A percentile compares a stretch with the other conserved stretches of the same genome.
Conservation (phyloP, 2,113 vertebrate genomes). For the Puffinus mauretanicus region DNA sequence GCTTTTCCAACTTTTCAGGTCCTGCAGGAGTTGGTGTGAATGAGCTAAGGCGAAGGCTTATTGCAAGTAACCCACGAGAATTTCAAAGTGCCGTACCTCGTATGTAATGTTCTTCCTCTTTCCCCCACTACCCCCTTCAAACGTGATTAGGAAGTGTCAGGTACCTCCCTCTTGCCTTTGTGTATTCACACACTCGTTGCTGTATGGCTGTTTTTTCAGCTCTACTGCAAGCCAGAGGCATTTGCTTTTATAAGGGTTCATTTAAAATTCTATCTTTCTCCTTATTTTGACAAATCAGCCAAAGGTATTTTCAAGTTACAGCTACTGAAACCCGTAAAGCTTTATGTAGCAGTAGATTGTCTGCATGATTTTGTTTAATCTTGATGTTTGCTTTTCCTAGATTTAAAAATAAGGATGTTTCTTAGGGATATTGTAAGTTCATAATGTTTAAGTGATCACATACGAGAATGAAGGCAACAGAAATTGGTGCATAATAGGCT, state of each 20-base stretch:
- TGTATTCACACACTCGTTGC: background rate
- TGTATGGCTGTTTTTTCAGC: background rate
- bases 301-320: background rate
- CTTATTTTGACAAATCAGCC: background rate
- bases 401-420: background rate
- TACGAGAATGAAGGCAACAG: slow-evolving; percentile 4
- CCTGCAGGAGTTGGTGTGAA: slow-evolving; percentile 93
- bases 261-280: background rate
- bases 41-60: slow-evolving; percentile 85
- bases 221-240: background rate
- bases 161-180: background rate
- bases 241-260: background rate
- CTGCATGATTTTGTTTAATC: background rate
- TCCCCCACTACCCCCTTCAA: background rate
- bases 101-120: slow-evolving; percentile 70
- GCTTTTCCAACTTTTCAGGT: slow-evolving; percentile 71
- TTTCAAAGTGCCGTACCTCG: slow-evolving; percentile 88
- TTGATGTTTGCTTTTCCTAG: background rate
- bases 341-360: background rate
- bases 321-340: background rate
- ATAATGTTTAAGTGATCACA: background rate
- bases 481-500: slow-evolving; percentile 3
- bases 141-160: background rate
- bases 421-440: background rate
- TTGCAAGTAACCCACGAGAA: slow-evolving; percentile 80